phyloP scores from a whole-genome alignment of 53 echinoderm and acorn worm genomes.

The Echinometra lucunter region DNA sequence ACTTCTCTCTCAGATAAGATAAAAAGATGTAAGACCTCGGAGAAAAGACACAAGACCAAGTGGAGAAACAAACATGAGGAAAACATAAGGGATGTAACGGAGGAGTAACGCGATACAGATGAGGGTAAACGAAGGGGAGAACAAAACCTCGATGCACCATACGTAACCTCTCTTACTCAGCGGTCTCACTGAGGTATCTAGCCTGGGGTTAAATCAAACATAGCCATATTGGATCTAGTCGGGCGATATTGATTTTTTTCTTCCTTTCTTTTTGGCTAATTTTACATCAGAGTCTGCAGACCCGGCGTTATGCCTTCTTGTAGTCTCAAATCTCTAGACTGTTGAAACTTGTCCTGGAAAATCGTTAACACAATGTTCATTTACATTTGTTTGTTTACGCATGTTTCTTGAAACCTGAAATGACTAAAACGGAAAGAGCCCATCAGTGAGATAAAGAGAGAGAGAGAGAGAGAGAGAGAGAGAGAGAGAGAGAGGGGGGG shows the following conservation, averaged over 20 bases:
- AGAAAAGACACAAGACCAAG: neutral
- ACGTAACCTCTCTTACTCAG: neutral
- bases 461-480: neutral
- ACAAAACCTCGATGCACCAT: neutral
- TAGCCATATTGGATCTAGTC: constrained; percentile 41
- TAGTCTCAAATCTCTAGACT: too few relatives aligned
- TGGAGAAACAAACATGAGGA: neutral
- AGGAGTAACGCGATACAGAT: constrained; percentile 6
- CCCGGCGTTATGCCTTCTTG: neutral
- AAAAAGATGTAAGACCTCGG: neutral
- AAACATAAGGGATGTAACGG: neutral
- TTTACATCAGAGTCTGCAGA: constrained; percentile 37
- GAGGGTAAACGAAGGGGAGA: neutral
- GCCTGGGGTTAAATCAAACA: neutral
- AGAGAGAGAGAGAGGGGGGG: neutral
- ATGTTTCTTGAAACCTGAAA: neutral
- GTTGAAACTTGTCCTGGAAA: too few relatives aligned
- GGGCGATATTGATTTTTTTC: constrained; percentile 20
- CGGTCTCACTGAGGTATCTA: neutral
- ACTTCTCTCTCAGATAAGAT: too few relatives aligned
- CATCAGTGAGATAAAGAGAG: neutral
- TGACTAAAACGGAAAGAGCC: neutral
- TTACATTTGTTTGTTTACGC: too few relatives aligned
- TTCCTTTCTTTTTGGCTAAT: constrained; percentile 13
- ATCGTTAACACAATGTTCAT: too few relatives aligned